Conservation (phyloP, 2,797 vertebrate species). For the Oophaga sylvatica region DNA sequence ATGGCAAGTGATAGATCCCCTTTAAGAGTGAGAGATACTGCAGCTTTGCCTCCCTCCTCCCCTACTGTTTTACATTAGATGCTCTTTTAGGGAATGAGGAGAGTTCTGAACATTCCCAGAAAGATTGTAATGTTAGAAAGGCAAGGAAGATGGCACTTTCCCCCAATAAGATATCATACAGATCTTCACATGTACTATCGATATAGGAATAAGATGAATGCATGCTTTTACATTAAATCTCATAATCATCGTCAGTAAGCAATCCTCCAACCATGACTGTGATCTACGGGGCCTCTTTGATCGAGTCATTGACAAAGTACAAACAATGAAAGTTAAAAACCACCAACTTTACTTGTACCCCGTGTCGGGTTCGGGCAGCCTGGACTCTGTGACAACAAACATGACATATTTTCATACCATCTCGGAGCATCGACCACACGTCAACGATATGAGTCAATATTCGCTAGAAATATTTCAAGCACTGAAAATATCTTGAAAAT, state of each 20-base stretch:
- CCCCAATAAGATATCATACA: not conserved
- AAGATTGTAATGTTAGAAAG: not conserved
- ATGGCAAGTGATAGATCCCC: no score
- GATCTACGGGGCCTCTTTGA: conserved; percentile 4
- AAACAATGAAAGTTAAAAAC: not conserved
- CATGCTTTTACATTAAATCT: not conserved
- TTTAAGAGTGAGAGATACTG: not conserved
- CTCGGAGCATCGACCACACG: not conserved
- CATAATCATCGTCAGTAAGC: not conserved
- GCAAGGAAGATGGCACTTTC: not conserved
- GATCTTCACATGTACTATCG: not conserved
- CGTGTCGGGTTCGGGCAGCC: no score
- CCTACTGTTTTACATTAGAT: not conserved
- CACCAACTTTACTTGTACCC: not conserved
- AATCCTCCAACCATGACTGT: not conserved
- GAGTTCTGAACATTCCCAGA: not conserved
- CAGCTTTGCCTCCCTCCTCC: not conserved
- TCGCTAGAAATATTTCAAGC: conserved; percentile 24
- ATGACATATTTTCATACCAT: not conserved
- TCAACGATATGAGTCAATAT: not conserved
- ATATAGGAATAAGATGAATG: not conserved
- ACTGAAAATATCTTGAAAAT: conserved; percentile 25
- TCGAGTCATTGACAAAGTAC: not conserved
- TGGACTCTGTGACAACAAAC: not conserved
- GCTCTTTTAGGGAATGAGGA: not conserved